phyloP scores from a whole-genome alignment of 2,113 vertebrate species.

The Nettapus auritus region DNA sequence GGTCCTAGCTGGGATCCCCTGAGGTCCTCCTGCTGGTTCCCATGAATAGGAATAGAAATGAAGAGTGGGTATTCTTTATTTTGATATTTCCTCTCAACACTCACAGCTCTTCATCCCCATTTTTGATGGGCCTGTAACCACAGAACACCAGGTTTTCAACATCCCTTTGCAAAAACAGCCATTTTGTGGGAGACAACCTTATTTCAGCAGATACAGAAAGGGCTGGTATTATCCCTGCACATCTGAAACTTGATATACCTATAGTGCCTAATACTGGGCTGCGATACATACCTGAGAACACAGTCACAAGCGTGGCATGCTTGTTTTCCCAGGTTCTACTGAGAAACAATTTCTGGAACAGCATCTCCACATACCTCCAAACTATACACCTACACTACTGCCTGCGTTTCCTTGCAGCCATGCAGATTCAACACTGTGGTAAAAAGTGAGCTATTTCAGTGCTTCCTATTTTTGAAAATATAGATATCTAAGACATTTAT shows the following conservation, averaged over 20 bases:
- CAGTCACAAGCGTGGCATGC: rapidly evolving
- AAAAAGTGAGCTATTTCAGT: not conserved
- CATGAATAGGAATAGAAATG: not conserved
- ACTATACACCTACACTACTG: rapidly evolving
- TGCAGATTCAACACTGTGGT: rapidly evolving
- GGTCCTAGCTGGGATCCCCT: not conserved
- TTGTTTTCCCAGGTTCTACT: not conserved
- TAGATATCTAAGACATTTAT: too few relatives aligned
- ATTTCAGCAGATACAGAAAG: not conserved
- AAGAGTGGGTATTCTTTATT: not conserved
- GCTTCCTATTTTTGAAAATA: not conserved
- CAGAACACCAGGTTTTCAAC: not conserved
- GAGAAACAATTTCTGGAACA: not conserved
- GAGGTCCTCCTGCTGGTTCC: not conserved
- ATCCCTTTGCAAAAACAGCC: not conserved
- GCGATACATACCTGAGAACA: too few relatives aligned
- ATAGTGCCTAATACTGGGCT: not conserved
- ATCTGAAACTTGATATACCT: not conserved
- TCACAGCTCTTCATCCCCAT: not conserved
- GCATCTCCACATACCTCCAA: not conserved
- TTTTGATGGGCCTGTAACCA: not conserved
- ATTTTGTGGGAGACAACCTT: not conserved
- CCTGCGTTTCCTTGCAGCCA: rapidly evolving
- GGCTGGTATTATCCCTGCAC: rapidly evolving
- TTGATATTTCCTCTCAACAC: not conserved